These are phyloP conservation scores for Parauchenoglanis punctatus DNA, from an alignment of 2,797 vertebrate genomes.

Conservation along the genomic window DNA sequence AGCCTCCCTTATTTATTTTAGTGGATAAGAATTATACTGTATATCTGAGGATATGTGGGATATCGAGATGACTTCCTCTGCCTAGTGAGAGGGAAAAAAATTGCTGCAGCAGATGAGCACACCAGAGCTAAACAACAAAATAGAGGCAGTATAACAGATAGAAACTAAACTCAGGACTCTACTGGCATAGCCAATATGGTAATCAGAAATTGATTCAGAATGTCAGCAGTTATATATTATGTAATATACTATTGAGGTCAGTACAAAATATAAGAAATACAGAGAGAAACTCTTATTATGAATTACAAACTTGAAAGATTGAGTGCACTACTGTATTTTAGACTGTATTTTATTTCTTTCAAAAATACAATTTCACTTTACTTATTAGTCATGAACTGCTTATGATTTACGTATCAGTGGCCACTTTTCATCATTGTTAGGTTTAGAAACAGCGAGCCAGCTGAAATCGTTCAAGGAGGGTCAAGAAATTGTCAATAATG, in stretches of 20 bases:
- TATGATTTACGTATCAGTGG: neutral
- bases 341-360: neutral
- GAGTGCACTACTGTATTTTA: neutral
- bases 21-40: constrained; percentile 8
- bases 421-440: neutral
- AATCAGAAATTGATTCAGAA: constrained; percentile 51
- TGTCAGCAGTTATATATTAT: constrained; percentile 48
- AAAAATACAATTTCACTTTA: neutral
- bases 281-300: neutral
- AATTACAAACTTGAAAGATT: neutral
- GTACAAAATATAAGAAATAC: constrained; percentile 18
- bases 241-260: constrained; percentile 44
- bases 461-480: neutral
- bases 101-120: too few relatives aligned
- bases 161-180: constrained; percentile 26
- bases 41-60: neutral
- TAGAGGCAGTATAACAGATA: neutral
- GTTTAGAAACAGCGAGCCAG: neutral
- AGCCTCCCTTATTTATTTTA: constrained; percentile 8
- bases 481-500: too few relatives aligned
- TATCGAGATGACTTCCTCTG: neutral
- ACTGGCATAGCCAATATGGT: constrained; percentile 43
- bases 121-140: neutral
- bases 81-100: neutral
- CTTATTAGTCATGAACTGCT: neutral